Base-by-base conservation (phyloP, 2,888 invertebrate species). In the Atethmia centrago region DNA sequence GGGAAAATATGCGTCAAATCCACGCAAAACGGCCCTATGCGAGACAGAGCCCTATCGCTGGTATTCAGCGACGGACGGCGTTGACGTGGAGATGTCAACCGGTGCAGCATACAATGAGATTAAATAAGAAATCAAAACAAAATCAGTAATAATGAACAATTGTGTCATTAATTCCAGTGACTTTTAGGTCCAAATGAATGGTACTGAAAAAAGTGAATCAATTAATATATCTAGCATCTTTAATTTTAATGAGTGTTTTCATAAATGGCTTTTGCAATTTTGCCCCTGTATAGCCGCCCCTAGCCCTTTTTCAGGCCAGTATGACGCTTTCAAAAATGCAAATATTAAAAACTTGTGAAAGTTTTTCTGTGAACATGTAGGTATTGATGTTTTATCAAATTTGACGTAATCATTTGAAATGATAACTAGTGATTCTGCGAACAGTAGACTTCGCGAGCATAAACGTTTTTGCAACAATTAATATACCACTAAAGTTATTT, bases 391-490 rank as follows among this genome's bases (percentile, higher is more conserved):
- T 45, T 71, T n/a, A 45, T 42, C 0, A 7, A 47, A 47, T 47
- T 49, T 45, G 0, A 65, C 31, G n/a, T 45, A 19, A 64, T 51
- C 19, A 51, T 67, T 51, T 59, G 36, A 68, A 77, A 63, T 75
- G 45, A 40, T 36, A 77, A n/a, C n/a, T n/a, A n/a, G n/a, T n/a
- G n/a, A n/a, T n/a, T n/a, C n/a, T n/a, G n/a, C n/a, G n/a, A n/a
- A n/a, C n/a, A n/a, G n/a, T n/a, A n/a, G n/a, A n/a, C n/a, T n/a
- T n/a, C n/a, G n/a, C n/a, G n/a, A n/a, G n/a, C n/a, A n/a, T n/a
- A n/a, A n/a, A n/a, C n/a, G n/a, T n/a, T n/a, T n/a, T n/a, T n/a
- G n/a, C n/a, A n/a, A n/a, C n/a, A n/a, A n/a, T n/a, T n/a, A n/a
- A n/a, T n/a, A n/a, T n/a, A n/a, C n/a, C n/a, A n/a, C n/a, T n/a